These are phyloP conservation scores for Leuciscus idus DNA, from an alignment of 2,113 vertebrate species.

Conservation along the genomic window DNA sequence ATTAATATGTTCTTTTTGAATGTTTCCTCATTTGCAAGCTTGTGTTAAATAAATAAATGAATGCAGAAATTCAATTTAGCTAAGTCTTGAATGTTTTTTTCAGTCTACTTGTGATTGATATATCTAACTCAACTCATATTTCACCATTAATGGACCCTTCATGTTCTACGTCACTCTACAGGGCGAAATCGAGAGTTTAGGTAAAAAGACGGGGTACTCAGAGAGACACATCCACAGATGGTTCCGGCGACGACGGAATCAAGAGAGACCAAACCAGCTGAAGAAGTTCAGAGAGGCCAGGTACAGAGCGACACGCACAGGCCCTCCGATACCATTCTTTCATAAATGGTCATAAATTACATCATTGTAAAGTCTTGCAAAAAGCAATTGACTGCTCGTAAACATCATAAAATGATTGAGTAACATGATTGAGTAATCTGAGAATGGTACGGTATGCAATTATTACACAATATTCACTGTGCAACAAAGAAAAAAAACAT, in stretches of 20 bases:
- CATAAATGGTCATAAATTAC: background rate
- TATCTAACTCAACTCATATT: background rate
- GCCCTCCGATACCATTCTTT: background rate
- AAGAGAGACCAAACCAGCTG: slow-evolving; percentile 88
- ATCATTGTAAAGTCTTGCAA: background rate
- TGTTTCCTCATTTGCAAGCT: background rate
- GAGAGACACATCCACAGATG: slow-evolving; percentile 87
- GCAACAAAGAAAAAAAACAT: background rate
- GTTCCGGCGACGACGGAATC: slow-evolving; percentile 90
- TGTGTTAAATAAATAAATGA: background rate
- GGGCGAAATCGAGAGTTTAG: slow-evolving; percentile 71
- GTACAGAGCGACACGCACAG: slow-evolving; percentile 63
- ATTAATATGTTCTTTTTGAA: too few species aligned
- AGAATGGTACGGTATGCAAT: background rate
- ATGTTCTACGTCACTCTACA: slow-evolving; percentile 46
- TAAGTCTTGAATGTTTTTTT: background rate
- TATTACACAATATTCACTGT: background rate
- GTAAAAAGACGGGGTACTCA: slow-evolving; percentile 74
- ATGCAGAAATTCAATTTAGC: background rate
- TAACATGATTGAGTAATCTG: background rate
- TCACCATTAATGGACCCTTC: background rate
- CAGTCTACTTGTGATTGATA: background rate
- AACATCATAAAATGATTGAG: background rate
- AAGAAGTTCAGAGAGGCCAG: slow-evolving; percentile 94
- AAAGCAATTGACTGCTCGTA: background rate